Evolutionary conservation across 2,888 invertebrate species (phyloP).

Genomic region (Dasysyrphus albostriatus): DNA sequence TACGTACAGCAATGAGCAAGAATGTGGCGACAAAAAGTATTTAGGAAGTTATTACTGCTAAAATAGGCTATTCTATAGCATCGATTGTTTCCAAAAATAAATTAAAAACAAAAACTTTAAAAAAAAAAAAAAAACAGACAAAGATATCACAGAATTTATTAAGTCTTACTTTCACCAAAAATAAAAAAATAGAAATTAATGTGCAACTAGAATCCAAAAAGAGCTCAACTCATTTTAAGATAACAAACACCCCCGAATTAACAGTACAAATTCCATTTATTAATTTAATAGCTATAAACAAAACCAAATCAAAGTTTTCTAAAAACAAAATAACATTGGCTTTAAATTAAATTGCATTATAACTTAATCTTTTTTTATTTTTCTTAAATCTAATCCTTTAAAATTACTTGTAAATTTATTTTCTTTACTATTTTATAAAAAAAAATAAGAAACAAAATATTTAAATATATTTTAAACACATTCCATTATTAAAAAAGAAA

Average conservation of each 20-base stretch:
- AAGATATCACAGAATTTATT: constrained; percentile 52
- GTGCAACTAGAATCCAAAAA: constrained; percentile 71
- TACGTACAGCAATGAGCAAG: constrained; percentile 84
- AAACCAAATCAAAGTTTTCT: constrained; percentile 70
- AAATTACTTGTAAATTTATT: constrained; percentile 63
- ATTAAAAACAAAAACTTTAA: too few species aligned
- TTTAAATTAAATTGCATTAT: constrained; percentile 67
- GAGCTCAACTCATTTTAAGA: constrained; percentile 60
- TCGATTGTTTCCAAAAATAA: constrained; percentile 78
- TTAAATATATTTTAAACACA: constrained; percentile 74
- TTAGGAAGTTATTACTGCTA: constrained; percentile 84
- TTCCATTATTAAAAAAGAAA: constrained; percentile 75
- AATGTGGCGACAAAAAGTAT: constrained; percentile 82
- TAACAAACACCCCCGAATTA: constrained; percentile 73
- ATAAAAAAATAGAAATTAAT: constrained; percentile 58
- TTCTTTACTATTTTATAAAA: constrained; percentile 60
- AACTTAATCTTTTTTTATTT: constrained; percentile 53
- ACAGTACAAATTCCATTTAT: constrained; percentile 75
- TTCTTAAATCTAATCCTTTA: constrained; percentile 56
- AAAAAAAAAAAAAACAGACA: constrained; percentile 58
- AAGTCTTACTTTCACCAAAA: constrained; percentile 73
- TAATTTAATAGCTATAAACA: constrained; percentile 69
- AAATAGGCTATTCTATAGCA: constrained; percentile 84
- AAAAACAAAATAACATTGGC: constrained; percentile 69
- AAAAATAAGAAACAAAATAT: constrained; percentile 44